Evolutionary conservation across 2,797 vertebrate species (phyloP), one percentile per base, ranked within the genome.

Genomic region (Gastrophryne carolinensis): DNA sequence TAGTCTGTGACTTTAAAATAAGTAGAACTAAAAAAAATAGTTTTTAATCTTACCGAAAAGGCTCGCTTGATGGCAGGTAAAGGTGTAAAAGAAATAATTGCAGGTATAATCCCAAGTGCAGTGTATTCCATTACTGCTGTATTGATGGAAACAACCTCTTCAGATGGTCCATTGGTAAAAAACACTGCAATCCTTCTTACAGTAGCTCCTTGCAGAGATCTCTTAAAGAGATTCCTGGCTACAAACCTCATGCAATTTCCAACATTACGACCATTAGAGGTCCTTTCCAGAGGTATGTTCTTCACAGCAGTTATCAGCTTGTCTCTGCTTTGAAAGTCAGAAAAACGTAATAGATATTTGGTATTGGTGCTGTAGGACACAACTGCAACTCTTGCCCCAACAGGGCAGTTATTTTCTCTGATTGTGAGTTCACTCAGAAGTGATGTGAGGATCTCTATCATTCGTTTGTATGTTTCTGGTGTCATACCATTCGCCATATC

Each of bases 121-220:
- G 85, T 89, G 80, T 93, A 89, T 82, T 95, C 94, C 84, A 96
- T 88, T 0, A 81, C 63, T 10, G 94, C 92, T 0, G 93, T 93
- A 5, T 73, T 77, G 2, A 96, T 79, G 4, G 90, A 80, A 0
- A 19, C 19, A 0, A 1, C n/a, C 2, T 92, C 89, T 47, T 83
- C 76, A 0, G 88, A 79, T 0, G 72, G 76, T 41, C 92, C 94
- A 0, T 0, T 83, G 8, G 89, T 82, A 67, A 97, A 79, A 86
- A 96, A 95, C 0, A 96, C 54, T 0, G 91, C 94, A 60, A 96
- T 91, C 82, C 93, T 97, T 81, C 92, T 92, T 79, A 90, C 81
- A 60, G 93, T 81, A 21, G 81, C 1, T 2, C 93, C 94, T 0
- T 86, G 78, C 6, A 91, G 87, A 44, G 90, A 79, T 0, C 91